phyloP scores from a whole-genome alignment of 1,140 invertebrate genomes.

The Hycleus cichorii region DNA sequence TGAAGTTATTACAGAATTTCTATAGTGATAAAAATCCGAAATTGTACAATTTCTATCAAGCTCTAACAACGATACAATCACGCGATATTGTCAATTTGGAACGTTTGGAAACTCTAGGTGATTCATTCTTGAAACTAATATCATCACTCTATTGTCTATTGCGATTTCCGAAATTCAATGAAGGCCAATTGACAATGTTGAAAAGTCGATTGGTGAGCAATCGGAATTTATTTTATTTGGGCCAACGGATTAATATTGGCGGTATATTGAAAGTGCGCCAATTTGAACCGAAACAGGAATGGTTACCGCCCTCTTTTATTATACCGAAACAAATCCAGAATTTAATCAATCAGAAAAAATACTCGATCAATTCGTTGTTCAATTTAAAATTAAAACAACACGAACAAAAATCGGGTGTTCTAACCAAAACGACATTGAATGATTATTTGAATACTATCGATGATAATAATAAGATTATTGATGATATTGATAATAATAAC shows the following conservation, averaged over 20 bases:
- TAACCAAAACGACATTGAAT: slow-evolving; percentile 26
- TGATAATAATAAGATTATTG: not conserved
- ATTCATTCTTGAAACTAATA: slow-evolving; percentile 81
- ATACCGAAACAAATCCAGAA: slow-evolving; percentile 35
- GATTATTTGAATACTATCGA: not conserved
- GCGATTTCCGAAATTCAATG: slow-evolving; percentile 58
- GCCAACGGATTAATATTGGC: slow-evolving; percentile 45
- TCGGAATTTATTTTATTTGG: slow-evolving; percentile 66
- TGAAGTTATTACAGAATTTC: slow-evolving; percentile 19
- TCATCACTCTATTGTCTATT: slow-evolving; percentile 65
- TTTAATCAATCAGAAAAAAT: slow-evolving; percentile 2
- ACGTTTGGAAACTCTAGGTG: slow-evolving; percentile 77
- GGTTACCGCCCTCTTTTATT: slow-evolving; percentile 59
- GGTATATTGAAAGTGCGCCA: slow-evolving; percentile 55
- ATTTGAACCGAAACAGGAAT: slow-evolving; percentile 59
- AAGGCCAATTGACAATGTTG: slow-evolving; percentile 69
- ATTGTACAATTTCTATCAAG: slow-evolving; percentile 44
- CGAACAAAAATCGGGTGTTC: slow-evolving; percentile 41
- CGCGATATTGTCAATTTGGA: slow-evolving; percentile 78
- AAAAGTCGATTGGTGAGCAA: slow-evolving; percentile 76
- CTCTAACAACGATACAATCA: slow-evolving; percentile 62
- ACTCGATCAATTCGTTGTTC: slow-evolving; percentile 36
- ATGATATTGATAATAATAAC: not conserved
- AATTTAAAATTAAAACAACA: slow-evolving; percentile 39
- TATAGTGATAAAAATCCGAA: slow-evolving; percentile 7